phyloP scores from a whole-genome alignment of 1,140 invertebrate genomes.

The Drosophila asahinai region DNA sequence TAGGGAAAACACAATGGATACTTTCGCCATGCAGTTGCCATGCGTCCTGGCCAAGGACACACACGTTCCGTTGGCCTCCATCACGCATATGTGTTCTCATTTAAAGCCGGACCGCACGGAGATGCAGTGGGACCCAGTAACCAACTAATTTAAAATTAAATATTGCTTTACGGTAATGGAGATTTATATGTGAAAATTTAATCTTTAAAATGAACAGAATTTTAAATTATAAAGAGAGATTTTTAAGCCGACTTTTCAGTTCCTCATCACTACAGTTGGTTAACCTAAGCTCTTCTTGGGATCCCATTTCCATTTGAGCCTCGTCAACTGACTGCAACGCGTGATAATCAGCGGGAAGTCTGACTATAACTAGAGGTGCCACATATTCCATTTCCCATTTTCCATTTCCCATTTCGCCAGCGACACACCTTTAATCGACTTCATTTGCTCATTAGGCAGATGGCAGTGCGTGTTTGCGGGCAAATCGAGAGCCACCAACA shows the following conservation, averaged over 20 bases:
- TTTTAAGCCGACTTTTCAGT: too few relatives aligned
- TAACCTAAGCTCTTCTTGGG: not conserved
- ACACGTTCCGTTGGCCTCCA: constrained; percentile 34
- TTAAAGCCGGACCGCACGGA: constrained; percentile 20
- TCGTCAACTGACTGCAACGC: constrained; percentile 9
- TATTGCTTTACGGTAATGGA: constrained; percentile 19
- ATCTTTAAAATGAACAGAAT: not conserved
- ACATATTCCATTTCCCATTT: constrained; percentile 25
- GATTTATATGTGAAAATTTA: constrained; percentile 1
- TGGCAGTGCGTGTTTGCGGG: constrained; percentile 63
- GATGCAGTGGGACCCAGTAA: constrained; percentile 31
- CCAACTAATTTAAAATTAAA: constrained; percentile 67
- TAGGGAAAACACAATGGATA: constrained; percentile 44
- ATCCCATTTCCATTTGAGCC: not conserved
- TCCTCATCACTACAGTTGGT: too few relatives aligned
- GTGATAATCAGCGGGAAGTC: constrained; percentile 16
- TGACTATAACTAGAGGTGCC: constrained; percentile 1
- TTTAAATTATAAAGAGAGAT: too few relatives aligned
- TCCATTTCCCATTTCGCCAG: constrained; percentile 15
- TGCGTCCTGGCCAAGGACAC: constrained; percentile 38
- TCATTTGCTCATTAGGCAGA: constrained; percentile 82
- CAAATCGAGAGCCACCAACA: constrained; percentile 13
- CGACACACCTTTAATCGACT: constrained; percentile 76
- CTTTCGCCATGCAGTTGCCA: constrained; percentile 39
- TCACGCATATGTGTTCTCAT: constrained; percentile 65